These are phyloP conservation scores for Nowickia ferox DNA, from an alignment of 2,888 invertebrate species.

Conservation along the genomic window DNA sequence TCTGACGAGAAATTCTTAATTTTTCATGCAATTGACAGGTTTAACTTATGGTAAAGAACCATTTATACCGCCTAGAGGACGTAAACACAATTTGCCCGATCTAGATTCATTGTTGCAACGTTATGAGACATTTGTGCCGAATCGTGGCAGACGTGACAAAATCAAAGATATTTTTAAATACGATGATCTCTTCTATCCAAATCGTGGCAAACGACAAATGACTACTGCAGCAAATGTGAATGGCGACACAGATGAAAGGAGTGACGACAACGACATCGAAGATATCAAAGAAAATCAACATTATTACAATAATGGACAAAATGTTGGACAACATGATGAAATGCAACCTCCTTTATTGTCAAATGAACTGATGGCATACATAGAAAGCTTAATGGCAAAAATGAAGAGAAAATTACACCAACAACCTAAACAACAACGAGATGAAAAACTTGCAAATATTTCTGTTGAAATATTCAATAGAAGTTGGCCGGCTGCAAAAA, in stretches of 20 bases:
- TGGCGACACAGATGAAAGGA: conserved; percentile 53
- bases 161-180: conserved; percentile 82
- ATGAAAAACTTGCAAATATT: conserved; percentile 68
- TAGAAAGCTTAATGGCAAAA: conserved; percentile 70
- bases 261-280: conserved; percentile 36
- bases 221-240: conserved; percentile 27
- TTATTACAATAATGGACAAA: conserved; percentile 34
- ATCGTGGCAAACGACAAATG: conserved; percentile 81
- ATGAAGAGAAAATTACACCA: conserved; percentile 72
- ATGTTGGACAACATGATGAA: conserved; percentile 42
- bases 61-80: conserved; percentile 82
- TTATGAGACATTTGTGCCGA: conserved; percentile 81
- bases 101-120: conserved; percentile 77
- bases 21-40: conserved; percentile 56
- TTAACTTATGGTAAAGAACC: conserved; percentile 75
- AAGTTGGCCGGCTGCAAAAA: conserved; percentile 58
- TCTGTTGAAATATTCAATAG: conserved; percentile 63
- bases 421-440: conserved; percentile 65
- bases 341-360: conserved; percentile 61
- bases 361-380: conserved; percentile 58
- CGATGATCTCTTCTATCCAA: conserved; percentile 82
- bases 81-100: conserved; percentile 79
- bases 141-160: conserved; percentile 82
- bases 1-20: conserved; percentile 20
- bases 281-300: conserved; percentile 37